Evolutionary conservation across 2,797 vertebrate genomes (phyloP).

Genomic region (Xenopus petersii): DNA sequence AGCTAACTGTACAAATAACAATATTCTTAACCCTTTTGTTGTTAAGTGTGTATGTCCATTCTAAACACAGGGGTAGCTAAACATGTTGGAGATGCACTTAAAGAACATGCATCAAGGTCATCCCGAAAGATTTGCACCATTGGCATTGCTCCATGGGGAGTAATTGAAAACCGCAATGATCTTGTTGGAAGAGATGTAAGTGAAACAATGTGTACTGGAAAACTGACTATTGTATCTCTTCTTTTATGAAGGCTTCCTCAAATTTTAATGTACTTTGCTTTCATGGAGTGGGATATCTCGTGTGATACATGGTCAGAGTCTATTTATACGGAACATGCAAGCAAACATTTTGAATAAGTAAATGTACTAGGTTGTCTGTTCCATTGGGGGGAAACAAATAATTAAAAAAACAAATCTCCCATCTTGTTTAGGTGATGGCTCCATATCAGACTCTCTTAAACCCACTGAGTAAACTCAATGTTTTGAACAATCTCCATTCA

Average conservation of each 20-base stretch:
- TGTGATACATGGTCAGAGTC: too few relatives aligned
- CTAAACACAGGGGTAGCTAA: slow-evolving; percentile 83
- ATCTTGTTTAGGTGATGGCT: slow-evolving; percentile 79
- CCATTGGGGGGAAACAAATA: not conserved
- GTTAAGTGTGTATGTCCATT: too few relatives aligned
- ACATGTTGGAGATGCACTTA: slow-evolving; percentile 95
- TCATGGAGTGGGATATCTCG: too few relatives aligned
- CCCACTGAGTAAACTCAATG: slow-evolving; percentile 94
- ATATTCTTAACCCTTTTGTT: too few relatives aligned
- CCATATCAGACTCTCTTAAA: slow-evolving; percentile 96
- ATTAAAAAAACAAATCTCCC: slow-evolving; percentile 37
- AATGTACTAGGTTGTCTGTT: too few relatives aligned
- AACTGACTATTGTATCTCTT: too few relatives aligned
- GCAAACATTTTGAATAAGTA: too few relatives aligned
- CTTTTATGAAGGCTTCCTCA: too few relatives aligned
- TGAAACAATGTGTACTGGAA: slow-evolving; percentile 22
- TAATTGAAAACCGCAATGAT: slow-evolving; percentile 97
- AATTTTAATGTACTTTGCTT: too few relatives aligned
- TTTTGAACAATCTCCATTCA: slow-evolving; percentile 95
- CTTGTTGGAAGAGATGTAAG: slow-evolving; percentile 97
- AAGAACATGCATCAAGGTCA: slow-evolving; percentile 91
- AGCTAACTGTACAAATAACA: too few relatives aligned
- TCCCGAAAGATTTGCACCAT: slow-evolving; percentile 98
- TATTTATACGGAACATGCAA: too few relatives aligned
- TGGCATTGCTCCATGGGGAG: slow-evolving; percentile 95